These are phyloP conservation scores for Diplolepis rosae DNA, from an alignment of 2,888 invertebrate genomes.

Conservation along the genomic window DNA sequence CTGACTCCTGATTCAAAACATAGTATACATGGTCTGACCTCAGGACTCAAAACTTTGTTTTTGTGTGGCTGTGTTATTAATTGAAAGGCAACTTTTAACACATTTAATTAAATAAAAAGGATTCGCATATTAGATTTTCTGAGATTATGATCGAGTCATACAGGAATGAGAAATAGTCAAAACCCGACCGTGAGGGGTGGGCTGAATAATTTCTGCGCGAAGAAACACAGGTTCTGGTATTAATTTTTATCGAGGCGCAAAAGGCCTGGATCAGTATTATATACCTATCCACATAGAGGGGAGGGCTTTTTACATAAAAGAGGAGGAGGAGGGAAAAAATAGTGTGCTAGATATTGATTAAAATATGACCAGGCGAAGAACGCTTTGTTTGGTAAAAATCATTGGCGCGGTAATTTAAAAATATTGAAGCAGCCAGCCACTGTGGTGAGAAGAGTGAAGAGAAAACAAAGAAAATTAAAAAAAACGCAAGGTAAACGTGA, in stretches of 20 bases:
- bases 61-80: no score
- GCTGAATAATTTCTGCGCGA: conserved; percentile 68
- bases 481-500: conserved; percentile 32
- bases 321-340: conserved; percentile 50
- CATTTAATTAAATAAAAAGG: no score
- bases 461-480: no score
- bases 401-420: conserved; percentile 70
- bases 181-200: background rate
- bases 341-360: conserved; percentile 66
- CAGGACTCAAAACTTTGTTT: no score
- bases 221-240: conserved; percentile 70
- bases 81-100: no score
- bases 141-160: background rate
- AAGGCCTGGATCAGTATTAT: conserved; percentile 52
- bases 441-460: conserved; percentile 39
- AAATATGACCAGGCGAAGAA: conserved; percentile 68
- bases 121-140: background rate
- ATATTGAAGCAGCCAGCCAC: conserved; percentile 66
- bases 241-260: conserved; percentile 69
- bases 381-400: conserved; percentile 70
- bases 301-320: conserved; percentile 54
- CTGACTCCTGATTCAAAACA: no score
- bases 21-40: no score
- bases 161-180: background rate
- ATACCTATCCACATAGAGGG: conserved; percentile 52